Base-by-base conservation (phyloP, 2,888 invertebrate species). In the Arenicola marina region DNA sequence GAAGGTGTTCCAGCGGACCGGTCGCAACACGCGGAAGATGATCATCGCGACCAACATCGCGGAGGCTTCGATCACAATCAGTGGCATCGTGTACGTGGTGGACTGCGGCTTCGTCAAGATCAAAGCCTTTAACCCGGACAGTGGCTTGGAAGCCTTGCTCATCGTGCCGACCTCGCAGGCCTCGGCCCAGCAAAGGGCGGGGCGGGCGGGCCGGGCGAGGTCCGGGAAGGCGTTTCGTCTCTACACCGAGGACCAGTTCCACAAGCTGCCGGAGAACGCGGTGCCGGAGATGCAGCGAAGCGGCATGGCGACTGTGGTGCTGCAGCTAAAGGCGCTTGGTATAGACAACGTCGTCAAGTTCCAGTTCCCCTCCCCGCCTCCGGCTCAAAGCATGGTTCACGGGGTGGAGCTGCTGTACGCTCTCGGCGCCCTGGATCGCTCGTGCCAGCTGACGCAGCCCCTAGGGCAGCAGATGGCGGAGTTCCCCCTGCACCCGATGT, bases 31-130 rank as follows among this genome's bases (percentile, higher is more conserved):
- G 0, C 86, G 98, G 32, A 98, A 97, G 85, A 89, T 97, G 28
- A 89, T 99, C 0, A 86, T 98, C 2, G 92, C 97, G 0, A 98
- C 97, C 0, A 98, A 98, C 79, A 92, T 99, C 58, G 97, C 98
- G 0, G 98, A 99, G 84, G 93, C 98, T 0, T 95, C 96, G 1
- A 89, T 98, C 24, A 98, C 98, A 0, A 95, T 98, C 76, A 90
- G 92, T 2, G 95, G 95, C 29, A 89, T 99, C 68, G 90, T 90
- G 33, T 95, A 94, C 83, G 95, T 97, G 58, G 89, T 98, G 59
- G 99, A 99, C 83, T 89, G 93, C 81, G 98, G 98, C 1, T 99
- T 95, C 85, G 94, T 95, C 56, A 98, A 97, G 85, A 83, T 96
- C 72, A 90, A 92, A 26, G 95, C 92, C 87, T 95, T 91, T 80